A percentile compares a stretch with the other conserved stretches of the same genome.
Conservation (phyloP, 2,797 vertebrate genomes). For the Chromobotia macracanthus region DNA sequence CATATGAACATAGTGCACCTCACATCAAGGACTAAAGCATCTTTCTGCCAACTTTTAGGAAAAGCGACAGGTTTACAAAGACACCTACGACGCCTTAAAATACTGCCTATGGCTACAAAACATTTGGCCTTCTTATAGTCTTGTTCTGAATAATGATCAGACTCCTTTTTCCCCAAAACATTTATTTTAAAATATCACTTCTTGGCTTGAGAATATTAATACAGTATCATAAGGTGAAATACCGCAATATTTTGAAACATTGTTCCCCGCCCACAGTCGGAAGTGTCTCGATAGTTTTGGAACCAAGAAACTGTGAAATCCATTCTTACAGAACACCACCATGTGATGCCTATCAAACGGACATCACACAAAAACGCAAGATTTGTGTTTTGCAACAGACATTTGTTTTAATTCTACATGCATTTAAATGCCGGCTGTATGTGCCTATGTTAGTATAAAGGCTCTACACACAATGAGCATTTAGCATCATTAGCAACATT, state of each 20-base stretch:
- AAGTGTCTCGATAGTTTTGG: not conserved
- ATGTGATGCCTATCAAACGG: not conserved
- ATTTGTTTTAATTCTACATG: not conserved
- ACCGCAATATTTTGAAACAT: not conserved
- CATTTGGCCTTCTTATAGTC: too few relatives aligned
- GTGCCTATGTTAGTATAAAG: not conserved
- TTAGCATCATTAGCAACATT: slow-evolving; percentile 19
- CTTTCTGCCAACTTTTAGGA: too few relatives aligned
- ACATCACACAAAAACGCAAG: slow-evolving; percentile 1
- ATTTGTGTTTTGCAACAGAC: not conserved
- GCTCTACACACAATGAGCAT: slow-evolving; percentile 7
- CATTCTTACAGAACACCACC: not conserved
- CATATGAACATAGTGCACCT: too few relatives aligned
- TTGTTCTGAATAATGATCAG: too few relatives aligned
- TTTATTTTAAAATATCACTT: too few relatives aligned
- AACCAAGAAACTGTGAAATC: not conserved
- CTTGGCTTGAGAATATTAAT: not conserved
- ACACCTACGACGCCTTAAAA: too few relatives aligned
- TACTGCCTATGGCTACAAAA: too few relatives aligned
- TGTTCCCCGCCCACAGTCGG: not conserved
- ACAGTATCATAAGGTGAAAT: not conserved
- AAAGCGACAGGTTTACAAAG: too few relatives aligned
- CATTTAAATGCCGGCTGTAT: not conserved
- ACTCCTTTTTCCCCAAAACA: too few relatives aligned
- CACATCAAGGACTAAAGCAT: too few relatives aligned